Evolutionary conservation across 1,140 invertebrate genomes (phyloP).

Genomic region (Hermatobates lingyangjiaoensis): DNA sequence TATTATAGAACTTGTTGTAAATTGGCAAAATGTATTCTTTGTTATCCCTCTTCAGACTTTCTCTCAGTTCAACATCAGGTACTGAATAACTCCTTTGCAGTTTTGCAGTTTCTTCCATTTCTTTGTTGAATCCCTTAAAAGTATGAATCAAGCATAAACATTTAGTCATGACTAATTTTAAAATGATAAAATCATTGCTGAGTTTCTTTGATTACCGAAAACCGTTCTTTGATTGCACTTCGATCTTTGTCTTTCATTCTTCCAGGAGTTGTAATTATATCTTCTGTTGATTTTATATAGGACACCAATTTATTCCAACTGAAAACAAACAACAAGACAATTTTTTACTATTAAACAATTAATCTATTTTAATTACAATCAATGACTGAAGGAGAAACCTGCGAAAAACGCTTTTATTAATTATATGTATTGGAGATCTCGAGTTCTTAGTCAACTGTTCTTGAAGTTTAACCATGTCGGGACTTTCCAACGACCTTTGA

Average conservation of each 20-base stretch:
- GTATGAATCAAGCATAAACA: conserved; percentile 1
- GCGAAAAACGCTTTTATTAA: too few species aligned
- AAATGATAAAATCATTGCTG: background rate
- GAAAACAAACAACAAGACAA: conserved; percentile 10
- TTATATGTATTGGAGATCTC: background rate
- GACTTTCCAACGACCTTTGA: too few species aligned
- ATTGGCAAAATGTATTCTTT: conserved; percentile 66
- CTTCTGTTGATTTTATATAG: conserved; percentile 44
- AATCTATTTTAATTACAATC: too few species aligned
- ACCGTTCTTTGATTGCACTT: conserved; percentile 84
- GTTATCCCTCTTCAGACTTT: conserved; percentile 65
- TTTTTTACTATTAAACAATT: too few species aligned
- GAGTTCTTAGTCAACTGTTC: background rate
- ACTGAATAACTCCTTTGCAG: conserved; percentile 81
- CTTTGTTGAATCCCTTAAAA: conserved; percentile 75
- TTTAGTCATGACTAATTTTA: background rate
- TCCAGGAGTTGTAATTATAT: conserved; percentile 37
- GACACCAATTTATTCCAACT: conserved; percentile 70
- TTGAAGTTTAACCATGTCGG: too few species aligned
- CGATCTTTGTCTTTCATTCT: conserved; percentile 74
- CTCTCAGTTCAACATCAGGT: conserved; percentile 71
- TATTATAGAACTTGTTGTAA: conserved; percentile 60
- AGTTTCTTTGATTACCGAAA: conserved; percentile 40
- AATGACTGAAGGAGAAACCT: too few species aligned
- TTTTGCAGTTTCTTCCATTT: conserved; percentile 73